These are phyloP conservation scores for zebrafish (Danio rerio) DNA, from an alignment of 2,113 vertebrate species.

Conservation along the genomic window DNA sequence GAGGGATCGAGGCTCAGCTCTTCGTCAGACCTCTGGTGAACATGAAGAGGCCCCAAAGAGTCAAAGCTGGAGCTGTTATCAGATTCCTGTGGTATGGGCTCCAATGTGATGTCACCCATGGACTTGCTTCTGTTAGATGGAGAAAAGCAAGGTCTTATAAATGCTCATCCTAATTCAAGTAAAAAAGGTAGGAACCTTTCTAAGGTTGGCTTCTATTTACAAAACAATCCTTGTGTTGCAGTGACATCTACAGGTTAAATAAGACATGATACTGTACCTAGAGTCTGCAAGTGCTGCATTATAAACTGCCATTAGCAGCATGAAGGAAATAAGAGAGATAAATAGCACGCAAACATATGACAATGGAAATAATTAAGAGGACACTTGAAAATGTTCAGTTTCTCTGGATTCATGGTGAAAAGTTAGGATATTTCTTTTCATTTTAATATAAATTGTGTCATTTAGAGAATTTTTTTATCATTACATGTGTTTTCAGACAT, in stretches of 20 bases:
- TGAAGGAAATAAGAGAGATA: neutral
- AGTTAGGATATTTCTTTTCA: no score
- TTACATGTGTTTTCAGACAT: no score
- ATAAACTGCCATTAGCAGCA: neutral
- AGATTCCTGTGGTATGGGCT: constrained; percentile 64
- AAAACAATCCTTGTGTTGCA: neutral
- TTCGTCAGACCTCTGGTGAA: neutral
- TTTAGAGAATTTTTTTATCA: no score
- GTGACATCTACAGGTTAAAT: constrained; percentile 39
- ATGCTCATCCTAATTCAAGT: no score
- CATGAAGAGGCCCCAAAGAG: neutral
- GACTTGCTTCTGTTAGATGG: constrained; percentile 88
- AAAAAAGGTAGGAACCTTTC: neutral
- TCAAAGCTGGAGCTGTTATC: constrained; percentile 41
- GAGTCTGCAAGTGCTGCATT: neutral
- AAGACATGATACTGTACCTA: neutral
- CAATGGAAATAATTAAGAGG: no score
- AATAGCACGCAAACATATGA: neutral
- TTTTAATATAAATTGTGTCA: no score
- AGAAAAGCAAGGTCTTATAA: constrained; percentile 48
- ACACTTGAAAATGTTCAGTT: no score
- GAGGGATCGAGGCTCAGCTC: constrained; percentile 26
- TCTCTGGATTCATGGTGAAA: no score
- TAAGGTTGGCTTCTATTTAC: neutral
- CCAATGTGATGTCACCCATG: constrained; percentile 86